phyloP scores from a whole-genome alignment of 2,113 vertebrate genomes.

The Amblyopsis rosae region DNA sequence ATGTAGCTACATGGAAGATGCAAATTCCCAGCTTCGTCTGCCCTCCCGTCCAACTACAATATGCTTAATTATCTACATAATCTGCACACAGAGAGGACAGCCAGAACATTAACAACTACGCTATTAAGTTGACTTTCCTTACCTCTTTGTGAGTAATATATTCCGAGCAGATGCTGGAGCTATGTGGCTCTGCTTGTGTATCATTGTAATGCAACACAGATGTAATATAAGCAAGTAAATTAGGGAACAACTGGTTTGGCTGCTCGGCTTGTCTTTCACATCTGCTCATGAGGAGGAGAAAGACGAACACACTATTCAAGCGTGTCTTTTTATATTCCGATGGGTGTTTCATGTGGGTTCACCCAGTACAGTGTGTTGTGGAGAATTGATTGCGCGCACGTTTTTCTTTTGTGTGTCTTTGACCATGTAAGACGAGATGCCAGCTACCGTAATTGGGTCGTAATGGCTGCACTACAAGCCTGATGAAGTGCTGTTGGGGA shows the following conservation, averaged over 20 bases:
- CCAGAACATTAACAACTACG: conserved; percentile 20
- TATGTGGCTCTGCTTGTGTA: background rate
- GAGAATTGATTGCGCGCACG: conserved; percentile 39
- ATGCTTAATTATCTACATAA: conserved; percentile 53
- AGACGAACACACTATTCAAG: background rate
- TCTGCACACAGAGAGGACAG: conserved; percentile 37
- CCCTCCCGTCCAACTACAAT: conserved; percentile 11
- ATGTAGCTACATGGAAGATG: conserved; percentile 49
- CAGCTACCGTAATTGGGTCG: conserved; percentile 11
- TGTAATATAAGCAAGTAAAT: background rate
- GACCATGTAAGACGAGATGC: conserved; percentile 33
- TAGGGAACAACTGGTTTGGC: background rate
- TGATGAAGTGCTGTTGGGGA: background rate
- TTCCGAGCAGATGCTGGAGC: background rate
- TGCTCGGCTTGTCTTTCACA: conserved; percentile 5
- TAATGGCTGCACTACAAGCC: background rate
- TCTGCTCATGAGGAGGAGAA: background rate
- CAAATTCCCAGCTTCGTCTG: conserved; percentile 27
- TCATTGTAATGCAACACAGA: background rate
- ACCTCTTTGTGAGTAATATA: conserved; percentile 4
- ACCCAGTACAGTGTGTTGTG: conserved; percentile 20
- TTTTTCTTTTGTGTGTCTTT: conserved; percentile 9
- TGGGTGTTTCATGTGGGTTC: conserved; percentile 19
- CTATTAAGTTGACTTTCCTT: conserved; percentile 18
- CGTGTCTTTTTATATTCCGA: conserved; percentile 12